Conservation (phyloP, 2,113 vertebrate genomes). For the Dasyprocta punctata region DNA sequence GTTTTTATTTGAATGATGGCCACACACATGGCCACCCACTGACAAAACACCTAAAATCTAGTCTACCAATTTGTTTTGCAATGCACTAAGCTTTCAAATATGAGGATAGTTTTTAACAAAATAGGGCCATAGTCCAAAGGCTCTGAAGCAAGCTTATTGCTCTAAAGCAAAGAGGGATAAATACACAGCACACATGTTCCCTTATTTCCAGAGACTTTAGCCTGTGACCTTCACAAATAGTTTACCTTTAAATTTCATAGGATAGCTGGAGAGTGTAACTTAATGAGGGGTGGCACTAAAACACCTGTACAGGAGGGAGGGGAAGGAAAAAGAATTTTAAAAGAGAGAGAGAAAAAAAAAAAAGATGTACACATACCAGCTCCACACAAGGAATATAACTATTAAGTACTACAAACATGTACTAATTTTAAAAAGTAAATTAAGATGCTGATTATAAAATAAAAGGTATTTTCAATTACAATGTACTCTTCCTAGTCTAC, state of each 20-base stretch:
- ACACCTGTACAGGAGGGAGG: neutral
- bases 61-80: neutral
- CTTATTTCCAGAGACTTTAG: neutral
- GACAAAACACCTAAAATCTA: neutral
- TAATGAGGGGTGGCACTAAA: neutral
- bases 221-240: neutral
- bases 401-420: neutral
- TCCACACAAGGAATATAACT: neutral
- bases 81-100: neutral
- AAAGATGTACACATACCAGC: neutral
- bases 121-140: neutral
- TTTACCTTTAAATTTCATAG: neutral
- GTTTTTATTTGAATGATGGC: neutral
- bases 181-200: neutral
- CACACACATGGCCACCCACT: neutral
- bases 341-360: neutral
- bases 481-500: neutral
- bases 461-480: neutral
- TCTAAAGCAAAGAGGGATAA: neutral
- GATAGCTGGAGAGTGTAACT: neutral
- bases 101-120: neutral
- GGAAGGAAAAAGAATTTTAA: neutral
- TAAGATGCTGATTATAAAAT: neutral
- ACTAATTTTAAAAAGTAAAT: neutral
- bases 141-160: neutral